Evolutionary conservation across 2,797 vertebrate species (phyloP).

Genomic region (Streptopelia turtur): DNA sequence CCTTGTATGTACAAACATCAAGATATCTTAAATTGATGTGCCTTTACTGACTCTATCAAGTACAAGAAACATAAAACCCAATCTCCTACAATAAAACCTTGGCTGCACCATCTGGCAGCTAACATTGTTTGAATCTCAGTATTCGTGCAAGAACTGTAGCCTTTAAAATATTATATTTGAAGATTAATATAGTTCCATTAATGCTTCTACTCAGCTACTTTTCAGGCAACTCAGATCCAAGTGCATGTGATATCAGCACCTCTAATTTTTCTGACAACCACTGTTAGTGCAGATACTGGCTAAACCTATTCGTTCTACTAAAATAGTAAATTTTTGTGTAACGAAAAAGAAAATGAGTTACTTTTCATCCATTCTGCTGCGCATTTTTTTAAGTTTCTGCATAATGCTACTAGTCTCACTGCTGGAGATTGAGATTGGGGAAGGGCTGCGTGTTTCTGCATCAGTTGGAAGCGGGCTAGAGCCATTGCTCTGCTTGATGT

Average conservation of each 20-base stretch:
- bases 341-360: constrained; percentile 76
- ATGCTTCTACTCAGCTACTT: neutral
- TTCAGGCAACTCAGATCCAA: neutral
- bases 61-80: neutral
- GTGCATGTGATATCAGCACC: neutral
- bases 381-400: constrained; percentile 99
- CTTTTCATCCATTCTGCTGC: constrained; percentile 96
- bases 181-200: neutral
- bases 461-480: constrained; percentile 79
- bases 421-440: constrained; percentile 91
- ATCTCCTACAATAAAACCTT: neutral
- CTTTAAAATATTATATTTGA: neutral
- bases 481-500: constrained; percentile 76
- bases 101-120: neutral
- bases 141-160: neutral
- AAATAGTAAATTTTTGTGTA: neutral
- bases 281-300: neutral
- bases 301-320: neutral
- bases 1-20: neutral
- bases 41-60: neutral
- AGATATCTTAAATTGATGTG: neutral
- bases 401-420: constrained; percentile 99
- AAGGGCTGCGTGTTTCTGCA: constrained; percentile 87
- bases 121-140: neutral
- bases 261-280: neutral